A percentile compares a stretch with the other conserved stretches of the same genome.
Evolutionary conservation across 1,140 invertebrate species (phyloP).

Genomic region (Galleria mellonella): DNA sequence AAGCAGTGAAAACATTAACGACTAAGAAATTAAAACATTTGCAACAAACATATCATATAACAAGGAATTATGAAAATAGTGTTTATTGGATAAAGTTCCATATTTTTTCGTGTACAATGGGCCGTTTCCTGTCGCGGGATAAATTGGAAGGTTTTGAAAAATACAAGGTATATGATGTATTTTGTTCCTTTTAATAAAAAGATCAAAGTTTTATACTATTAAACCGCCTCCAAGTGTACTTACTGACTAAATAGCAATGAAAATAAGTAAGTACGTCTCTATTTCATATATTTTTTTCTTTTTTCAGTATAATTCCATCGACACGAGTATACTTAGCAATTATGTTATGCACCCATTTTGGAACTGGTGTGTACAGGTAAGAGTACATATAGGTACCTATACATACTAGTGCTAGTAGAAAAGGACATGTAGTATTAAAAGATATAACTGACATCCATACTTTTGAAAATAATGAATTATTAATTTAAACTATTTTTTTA

Average conservation of each 20-base stretch:
- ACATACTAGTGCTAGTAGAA: no score
- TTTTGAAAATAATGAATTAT: no score
- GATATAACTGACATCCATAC: no score
- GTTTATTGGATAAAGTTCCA: neutral
- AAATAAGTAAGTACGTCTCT: no score
- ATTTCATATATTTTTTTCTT: constrained; percentile 22
- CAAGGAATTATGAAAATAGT: neutral
- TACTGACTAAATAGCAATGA: no score
- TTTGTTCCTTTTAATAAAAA: no score
- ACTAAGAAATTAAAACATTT: no score
- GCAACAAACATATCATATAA: neutral
- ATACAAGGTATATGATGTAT: constrained; percentile 51
- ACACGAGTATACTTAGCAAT: constrained; percentile 93
- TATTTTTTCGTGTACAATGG: constrained; percentile 28
- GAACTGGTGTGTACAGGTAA: constrained; percentile 95
- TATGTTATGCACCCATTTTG: constrained; percentile 99
- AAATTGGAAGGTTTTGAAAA: constrained; percentile 68
- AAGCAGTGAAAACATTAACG: no score
- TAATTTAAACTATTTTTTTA: no score
- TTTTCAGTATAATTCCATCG: constrained; percentile 94
- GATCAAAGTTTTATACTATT: neutral
- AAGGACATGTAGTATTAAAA: no score
- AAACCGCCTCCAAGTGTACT: no score
- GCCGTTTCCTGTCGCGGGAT: constrained; percentile 57
- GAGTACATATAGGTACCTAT: neutral